Evolutionary conservation across 2,113 vertebrate genomes (phyloP).

Genomic region (Perccottus glenii): DNA sequence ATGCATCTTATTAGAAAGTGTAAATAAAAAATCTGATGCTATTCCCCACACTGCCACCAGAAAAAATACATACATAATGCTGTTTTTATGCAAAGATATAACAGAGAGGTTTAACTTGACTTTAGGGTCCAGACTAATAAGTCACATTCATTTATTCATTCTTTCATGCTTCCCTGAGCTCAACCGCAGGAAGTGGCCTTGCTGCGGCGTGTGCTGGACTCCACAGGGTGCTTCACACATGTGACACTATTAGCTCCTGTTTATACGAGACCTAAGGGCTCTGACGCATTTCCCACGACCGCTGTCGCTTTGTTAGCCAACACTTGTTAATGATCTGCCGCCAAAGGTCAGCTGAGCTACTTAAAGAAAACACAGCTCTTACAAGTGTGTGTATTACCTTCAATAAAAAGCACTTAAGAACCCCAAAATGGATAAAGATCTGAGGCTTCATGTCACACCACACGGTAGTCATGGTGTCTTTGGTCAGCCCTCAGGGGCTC

Average conservation of each 20-base stretch:
- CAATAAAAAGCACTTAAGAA: background rate
- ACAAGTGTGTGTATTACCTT: slow-evolving; percentile 12
- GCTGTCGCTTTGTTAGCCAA: slow-evolving; percentile 22
- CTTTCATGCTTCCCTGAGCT: background rate
- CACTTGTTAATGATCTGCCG: slow-evolving; percentile 20
- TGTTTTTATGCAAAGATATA: background rate
- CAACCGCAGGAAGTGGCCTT: background rate
- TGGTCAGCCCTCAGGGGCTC: no score
- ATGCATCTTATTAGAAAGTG: slow-evolving; percentile 27
- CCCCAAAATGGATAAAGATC: background rate
- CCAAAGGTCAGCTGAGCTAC: slow-evolving; percentile 22
- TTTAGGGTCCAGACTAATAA: background rate
- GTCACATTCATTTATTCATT: slow-evolving; percentile 2
- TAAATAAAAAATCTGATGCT: slow-evolving; percentile 33
- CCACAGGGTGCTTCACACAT: slow-evolving; percentile 42
- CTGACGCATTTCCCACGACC: slow-evolving; percentile 15
- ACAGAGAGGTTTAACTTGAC: background rate
- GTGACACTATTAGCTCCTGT: slow-evolving; percentile 29
- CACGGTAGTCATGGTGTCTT: background rate
- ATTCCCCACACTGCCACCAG: slow-evolving; percentile 19
- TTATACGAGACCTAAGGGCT: slow-evolving; percentile 24
- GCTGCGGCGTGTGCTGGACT: slow-evolving; percentile 27
- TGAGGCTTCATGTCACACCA: background rate
- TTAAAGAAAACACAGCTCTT: background rate
- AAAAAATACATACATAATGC: background rate